These are phyloP conservation scores for Watsonalla cultraria DNA, from an alignment of 2,888 invertebrate genomes.

Conservation along the genomic window DNA sequence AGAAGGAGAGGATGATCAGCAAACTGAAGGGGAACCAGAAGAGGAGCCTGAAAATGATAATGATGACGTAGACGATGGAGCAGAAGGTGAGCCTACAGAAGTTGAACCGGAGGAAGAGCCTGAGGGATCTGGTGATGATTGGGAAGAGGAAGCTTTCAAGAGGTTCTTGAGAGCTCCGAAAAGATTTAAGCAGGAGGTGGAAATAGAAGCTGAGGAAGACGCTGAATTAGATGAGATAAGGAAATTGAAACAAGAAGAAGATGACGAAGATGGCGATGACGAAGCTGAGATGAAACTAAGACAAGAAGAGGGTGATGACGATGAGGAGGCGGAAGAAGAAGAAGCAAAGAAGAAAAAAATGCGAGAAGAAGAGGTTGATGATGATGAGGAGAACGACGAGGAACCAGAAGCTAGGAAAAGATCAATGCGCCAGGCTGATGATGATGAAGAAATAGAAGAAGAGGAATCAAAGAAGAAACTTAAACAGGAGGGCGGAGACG, in stretches of 20 bases:
- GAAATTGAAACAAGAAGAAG: not conserved
- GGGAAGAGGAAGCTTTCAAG: conserved; percentile 29
- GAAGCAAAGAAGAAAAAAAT: conserved; percentile 9
- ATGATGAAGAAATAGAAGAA: conserved; percentile 7
- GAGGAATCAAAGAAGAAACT: conserved; percentile 9
- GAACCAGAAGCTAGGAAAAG: conserved; percentile 10
- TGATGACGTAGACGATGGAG: not conserved
- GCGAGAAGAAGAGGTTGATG: conserved; percentile 7
- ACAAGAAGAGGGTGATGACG: conserved; percentile 25
- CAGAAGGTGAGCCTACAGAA: conserved; percentile 29
- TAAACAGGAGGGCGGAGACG: conserved; percentile 13
- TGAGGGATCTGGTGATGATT: conserved; percentile 34
- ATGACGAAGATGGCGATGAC: not conserved
- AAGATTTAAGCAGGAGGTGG: conserved; percentile 9
- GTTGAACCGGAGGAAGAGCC: conserved; percentile 23
- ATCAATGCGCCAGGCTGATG: conserved; percentile 10
- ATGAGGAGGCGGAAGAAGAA: conserved; percentile 11
- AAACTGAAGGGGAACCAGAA: conserved; percentile 37
- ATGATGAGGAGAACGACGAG: conserved; percentile 4
- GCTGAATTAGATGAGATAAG: not conserved
- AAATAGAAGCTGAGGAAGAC: conserved; percentile 1
- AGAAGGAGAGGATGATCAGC: conserved; percentile 48
- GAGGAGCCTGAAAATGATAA: conserved; percentile 25
- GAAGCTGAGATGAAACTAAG: conserved; percentile 9
- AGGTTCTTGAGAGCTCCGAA: conserved; percentile 20